Base-by-base conservation (phyloP, 1,140 invertebrate genomes). In the Samia ricini region DNA sequence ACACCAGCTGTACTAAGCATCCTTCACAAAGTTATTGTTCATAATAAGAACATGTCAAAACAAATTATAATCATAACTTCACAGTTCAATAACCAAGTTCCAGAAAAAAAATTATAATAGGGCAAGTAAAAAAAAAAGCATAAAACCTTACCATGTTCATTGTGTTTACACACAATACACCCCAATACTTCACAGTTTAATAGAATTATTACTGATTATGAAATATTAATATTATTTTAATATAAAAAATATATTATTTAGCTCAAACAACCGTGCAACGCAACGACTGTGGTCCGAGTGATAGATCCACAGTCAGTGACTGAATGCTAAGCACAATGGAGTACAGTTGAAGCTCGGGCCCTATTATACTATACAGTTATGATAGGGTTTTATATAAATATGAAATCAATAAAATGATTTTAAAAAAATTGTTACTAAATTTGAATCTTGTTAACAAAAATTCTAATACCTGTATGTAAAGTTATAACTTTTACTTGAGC, bases 31-130 rank as follows among this genome's bases (percentile, higher is more conserved):
- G 12, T 19, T 51, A 22, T 51, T 8, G 8, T n/a, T 52, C 51
- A 66, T 63, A 84, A 80, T 85, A 78, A 77, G 77, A 79, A 73
- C 79, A 81, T 87, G 86, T 86, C 86, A 87, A 79, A 89, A 89
- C 83, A 83, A 76, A 86, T 89, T 77, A 84, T 26, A 77, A 88
- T 86, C 86, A 89, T 89, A 88, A 87, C 79, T 89, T 77, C 72
- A 85, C 60, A 64, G 66, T 77, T 84, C 78, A 88, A 83, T 88
- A 76, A 84, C 64, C 75, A 76, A 68, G 70, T 72, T 77, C 69
- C 76, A 68, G 73, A 72, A 80, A 83, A 85, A 79, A 74, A 76
- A 73, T 69, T 64, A 77, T 77, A 81, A 64, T 66, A 58, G 68
- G 61, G 64, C 29, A 19, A 21, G 48, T 15, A 18, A 54, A 64